These are phyloP conservation scores for Anastatus disparis DNA, from an alignment of 1,140 invertebrate species.

Conservation along the genomic window DNA sequence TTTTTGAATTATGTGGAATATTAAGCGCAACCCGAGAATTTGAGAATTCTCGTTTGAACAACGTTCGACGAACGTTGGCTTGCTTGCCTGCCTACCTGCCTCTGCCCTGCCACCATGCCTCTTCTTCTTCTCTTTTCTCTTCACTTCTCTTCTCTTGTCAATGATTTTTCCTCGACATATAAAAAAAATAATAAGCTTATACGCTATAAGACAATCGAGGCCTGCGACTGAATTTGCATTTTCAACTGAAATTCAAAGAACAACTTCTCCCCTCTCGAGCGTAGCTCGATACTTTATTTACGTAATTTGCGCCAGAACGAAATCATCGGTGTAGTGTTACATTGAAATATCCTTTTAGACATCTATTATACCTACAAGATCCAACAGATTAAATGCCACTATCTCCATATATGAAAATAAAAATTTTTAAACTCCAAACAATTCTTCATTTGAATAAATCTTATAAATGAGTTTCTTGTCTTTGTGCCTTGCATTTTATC, in stretches of 20 bases:
- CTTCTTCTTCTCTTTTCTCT: background rate
- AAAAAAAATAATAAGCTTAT: background rate
- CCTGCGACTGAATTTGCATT: conserved; percentile 13
- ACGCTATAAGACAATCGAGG: background rate
- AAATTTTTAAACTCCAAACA: no score
- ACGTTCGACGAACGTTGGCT: no score
- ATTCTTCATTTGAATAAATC: no score
- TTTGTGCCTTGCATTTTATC: no score
- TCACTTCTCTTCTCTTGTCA: background rate
- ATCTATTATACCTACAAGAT: no score
- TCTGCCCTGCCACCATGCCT: background rate
- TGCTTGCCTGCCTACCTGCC: background rate
- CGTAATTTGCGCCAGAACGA: background rate
- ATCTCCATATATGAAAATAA: no score
- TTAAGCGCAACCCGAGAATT: conserved; percentile 27
- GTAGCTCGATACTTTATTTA: background rate
- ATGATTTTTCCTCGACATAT: background rate
- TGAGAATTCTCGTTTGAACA: background rate
- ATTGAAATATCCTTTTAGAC: no score
- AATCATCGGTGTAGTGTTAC: no score
- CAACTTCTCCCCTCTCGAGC: background rate
- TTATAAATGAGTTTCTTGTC: no score
- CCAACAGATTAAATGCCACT: no score
- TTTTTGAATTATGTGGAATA: conserved; percentile 26
- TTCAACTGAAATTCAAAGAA: background rate